Evolutionary conservation across 2,113 vertebrate genomes (phyloP).

Genomic region (Myocastor coypus): DNA sequence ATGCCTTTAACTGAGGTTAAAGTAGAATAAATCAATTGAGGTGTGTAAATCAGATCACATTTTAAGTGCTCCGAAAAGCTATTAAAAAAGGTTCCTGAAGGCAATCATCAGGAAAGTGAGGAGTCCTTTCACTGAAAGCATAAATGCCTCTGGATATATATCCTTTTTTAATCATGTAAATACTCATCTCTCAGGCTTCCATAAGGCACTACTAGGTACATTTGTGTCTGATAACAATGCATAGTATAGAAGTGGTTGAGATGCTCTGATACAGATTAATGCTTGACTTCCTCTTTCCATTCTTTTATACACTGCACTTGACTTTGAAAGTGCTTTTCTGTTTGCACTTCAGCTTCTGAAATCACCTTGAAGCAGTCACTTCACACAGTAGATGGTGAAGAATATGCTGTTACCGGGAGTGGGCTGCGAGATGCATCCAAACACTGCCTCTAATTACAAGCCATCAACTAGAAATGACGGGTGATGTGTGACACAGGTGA

Average conservation of each 20-base stretch:
- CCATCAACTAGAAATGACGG: neutral
- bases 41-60: constrained; percentile 54
- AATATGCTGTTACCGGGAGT: neutral
- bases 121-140: constrained; percentile 53
- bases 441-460: neutral
- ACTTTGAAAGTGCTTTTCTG: constrained; percentile 59
- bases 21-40: constrained; percentile 61
- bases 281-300: constrained; percentile 61
- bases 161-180: constrained; percentile 26
- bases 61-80: constrained; percentile 56
- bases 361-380: constrained; percentile 49
- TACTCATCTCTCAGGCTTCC: constrained; percentile 49
- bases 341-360: constrained; percentile 57
- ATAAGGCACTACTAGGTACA: neutral
- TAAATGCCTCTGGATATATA: constrained; percentile 50
- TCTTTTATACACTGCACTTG: constrained; percentile 51
- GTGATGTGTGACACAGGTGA: neutral
- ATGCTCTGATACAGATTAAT: constrained; percentile 47
- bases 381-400: neutral
- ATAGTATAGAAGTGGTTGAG: constrained; percentile 36
- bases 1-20: constrained; percentile 45
- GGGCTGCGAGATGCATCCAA: neutral
- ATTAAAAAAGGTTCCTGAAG: constrained; percentile 36
- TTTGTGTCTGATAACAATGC: constrained; percentile 47
- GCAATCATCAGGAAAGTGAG: constrained; percentile 63